Conservation (phyloP, 2,113 vertebrate species). For the Tupaia chinensis region DNA sequence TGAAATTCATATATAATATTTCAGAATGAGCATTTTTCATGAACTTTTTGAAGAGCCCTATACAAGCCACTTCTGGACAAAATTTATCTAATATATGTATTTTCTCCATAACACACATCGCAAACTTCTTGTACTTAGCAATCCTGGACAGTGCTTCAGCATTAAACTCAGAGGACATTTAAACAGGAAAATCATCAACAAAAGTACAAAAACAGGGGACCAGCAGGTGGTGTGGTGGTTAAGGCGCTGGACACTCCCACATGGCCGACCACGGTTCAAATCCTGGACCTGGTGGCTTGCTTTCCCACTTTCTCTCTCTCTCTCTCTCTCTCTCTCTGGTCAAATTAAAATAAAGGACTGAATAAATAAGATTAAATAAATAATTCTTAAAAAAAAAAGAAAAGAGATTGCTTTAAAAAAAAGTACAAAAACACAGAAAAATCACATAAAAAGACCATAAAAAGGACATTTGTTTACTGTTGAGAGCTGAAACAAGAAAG, state of each 20-base stretch:
- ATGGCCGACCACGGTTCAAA: no score
- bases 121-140: neutral
- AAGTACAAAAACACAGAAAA: constrained; percentile 32
- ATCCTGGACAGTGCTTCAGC: neutral
- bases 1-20: no score
- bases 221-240: no score
- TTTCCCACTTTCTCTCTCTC: no score
- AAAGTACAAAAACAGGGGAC: constrained; percentile 10
- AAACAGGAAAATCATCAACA: neutral
- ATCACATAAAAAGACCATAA: neutral
- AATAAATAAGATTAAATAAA: no score
- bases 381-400: no score
- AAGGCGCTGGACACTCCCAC: no score
- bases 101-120: neutral
- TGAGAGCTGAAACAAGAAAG: constrained; percentile 12
- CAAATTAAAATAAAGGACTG: no score
- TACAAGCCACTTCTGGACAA: neutral
- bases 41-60: no score
- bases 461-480: neutral
- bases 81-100: neutral
- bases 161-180: neutral
- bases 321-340: no score
- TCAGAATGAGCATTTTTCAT: no score
- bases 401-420: neutral
- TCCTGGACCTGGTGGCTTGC: no score